Percentiles rank a stretch among this genome's conserved stretches.
phyloP scores from a whole-genome alignment of 2,797 vertebrate genomes.

The Pogonophryne albipinna region DNA sequence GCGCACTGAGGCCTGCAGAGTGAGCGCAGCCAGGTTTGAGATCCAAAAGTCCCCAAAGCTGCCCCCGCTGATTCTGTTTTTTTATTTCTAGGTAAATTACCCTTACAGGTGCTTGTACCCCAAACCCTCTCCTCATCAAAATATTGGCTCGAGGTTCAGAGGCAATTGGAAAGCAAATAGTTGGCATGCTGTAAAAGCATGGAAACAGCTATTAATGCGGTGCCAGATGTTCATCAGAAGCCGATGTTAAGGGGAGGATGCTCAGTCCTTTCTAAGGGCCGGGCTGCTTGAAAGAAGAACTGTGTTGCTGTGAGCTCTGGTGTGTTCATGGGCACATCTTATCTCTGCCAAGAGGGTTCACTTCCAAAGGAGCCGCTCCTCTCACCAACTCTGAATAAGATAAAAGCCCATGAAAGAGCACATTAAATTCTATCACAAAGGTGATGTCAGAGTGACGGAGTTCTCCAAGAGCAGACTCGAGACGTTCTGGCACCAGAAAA shows the following conservation, averaged over 20 bases:
- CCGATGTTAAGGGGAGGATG: constrained; percentile 54
- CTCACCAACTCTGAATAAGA: constrained; percentile 38
- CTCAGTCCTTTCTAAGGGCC: constrained; percentile 45
- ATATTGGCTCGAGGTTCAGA: constrained; percentile 58
- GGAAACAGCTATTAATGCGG: constrained; percentile 64
- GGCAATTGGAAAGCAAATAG: constrained; percentile 62
- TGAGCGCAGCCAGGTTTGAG: background rate
- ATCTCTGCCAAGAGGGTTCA: constrained; percentile 46
- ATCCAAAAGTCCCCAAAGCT: background rate
- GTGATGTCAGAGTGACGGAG: constrained; percentile 71
- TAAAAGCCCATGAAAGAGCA: constrained; percentile 62
- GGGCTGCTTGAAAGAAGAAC: constrained; percentile 51
- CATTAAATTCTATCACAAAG: constrained; percentile 66
- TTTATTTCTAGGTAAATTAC: constrained; percentile 27
- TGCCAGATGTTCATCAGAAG: constrained; percentile 76
- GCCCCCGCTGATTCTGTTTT: constrained; percentile 7
- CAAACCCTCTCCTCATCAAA: constrained; percentile 32
- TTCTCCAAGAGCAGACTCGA: constrained; percentile 59
- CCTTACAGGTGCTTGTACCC: constrained; percentile 41
- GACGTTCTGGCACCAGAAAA: constrained; percentile 74
- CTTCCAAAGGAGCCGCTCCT: constrained; percentile 13
- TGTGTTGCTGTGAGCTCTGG: constrained; percentile 39
- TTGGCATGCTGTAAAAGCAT: constrained; percentile 66
- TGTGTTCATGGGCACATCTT: constrained; percentile 41
- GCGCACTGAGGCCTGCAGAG: too few species aligned